Conservation (phyloP, 2,797 vertebrate species). For the Enteromius afrohamiltoni region DNA sequence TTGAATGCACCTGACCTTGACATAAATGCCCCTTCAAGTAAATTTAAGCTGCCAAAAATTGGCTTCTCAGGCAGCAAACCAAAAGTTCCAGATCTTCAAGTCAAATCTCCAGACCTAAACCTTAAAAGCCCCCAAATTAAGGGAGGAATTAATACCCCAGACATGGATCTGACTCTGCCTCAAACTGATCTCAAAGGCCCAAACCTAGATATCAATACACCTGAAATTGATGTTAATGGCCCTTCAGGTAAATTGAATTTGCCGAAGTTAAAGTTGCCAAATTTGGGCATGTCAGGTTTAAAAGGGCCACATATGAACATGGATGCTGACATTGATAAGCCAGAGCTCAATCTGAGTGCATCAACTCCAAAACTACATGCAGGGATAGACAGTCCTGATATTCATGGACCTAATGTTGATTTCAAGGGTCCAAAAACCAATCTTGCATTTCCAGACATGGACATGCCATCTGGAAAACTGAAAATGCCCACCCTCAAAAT, state of each 20-base stretch:
- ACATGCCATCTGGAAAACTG: slow-evolving; percentile 6
- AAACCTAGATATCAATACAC: slow-evolving; percentile 60
- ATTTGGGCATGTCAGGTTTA: slow-evolving; percentile 51
- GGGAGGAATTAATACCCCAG: slow-evolving; percentile 51
- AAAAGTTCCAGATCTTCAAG: slow-evolving; percentile 19
- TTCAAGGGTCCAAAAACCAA: background rate
- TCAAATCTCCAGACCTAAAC: slow-evolving; percentile 3
- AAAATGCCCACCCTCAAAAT: slow-evolving; percentile 23
- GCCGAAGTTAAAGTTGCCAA: slow-evolving; percentile 64
- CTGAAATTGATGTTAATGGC: slow-evolving; percentile 60
- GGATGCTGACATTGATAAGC: slow-evolving; percentile 58
- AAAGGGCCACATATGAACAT: slow-evolving; percentile 62
- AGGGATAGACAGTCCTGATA: slow-evolving; percentile 47
- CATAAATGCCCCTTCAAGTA: slow-evolving; percentile 15
- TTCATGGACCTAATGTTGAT: slow-evolving; percentile 13
- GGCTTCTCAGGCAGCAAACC: slow-evolving; percentile 49
- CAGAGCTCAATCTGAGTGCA: slow-evolving; percentile 56
- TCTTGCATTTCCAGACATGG: background rate
- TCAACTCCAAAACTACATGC: slow-evolving; percentile 45
- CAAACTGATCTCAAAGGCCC: slow-evolving; percentile 60
- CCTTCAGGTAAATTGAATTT: slow-evolving; percentile 63
- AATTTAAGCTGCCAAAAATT: slow-evolving; percentile 56
- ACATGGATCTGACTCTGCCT: slow-evolving; percentile 40
- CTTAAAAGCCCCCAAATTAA: slow-evolving; percentile 40
- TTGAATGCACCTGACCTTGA: slow-evolving; percentile 12